Percentiles rank a stretch among this genome's conserved stretches.
Conservation (phyloP, 2,113 vertebrate genomes). For the Pholis gunnellus region DNA sequence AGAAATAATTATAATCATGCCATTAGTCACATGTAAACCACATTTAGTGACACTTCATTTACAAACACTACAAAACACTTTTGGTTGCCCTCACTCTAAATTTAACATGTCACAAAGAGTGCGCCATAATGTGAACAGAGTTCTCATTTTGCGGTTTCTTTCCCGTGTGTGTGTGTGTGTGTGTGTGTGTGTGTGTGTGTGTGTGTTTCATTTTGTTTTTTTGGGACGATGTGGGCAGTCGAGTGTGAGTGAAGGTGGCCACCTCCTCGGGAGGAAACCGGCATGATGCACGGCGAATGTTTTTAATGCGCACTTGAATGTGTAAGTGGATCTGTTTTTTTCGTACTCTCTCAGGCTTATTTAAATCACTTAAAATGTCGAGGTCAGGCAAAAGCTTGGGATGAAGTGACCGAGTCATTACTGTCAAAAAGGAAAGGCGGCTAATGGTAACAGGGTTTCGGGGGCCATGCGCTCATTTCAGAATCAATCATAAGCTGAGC, state of each 20-base stretch:
- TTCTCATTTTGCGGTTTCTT: conserved; percentile 50
- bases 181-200: background rate
- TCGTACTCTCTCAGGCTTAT: conserved; percentile 54
- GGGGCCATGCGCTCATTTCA: conserved; percentile 71
- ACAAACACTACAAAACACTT: conserved; percentile 52
- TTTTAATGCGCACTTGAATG: conserved; percentile 67
- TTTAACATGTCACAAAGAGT: conserved; percentile 43
- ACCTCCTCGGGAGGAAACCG: conserved; percentile 58
- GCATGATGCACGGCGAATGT: conserved; percentile 62
- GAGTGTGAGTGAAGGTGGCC: conserved; percentile 67
- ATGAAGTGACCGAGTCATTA: conserved; percentile 73
- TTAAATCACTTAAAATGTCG: conserved; percentile 74
- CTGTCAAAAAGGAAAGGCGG: conserved; percentile 69
- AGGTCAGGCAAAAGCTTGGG: conserved; percentile 66
- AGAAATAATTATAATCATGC: conserved; percentile 66
- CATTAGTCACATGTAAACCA: conserved; percentile 63
- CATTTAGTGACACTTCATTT: conserved; percentile 73
- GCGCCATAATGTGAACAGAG: conserved; percentile 16
- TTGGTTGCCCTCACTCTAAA: conserved; percentile 50
- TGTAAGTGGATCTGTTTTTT: conserved; percentile 61
- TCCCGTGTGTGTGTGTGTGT: background rate
- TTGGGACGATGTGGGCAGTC: conserved; percentile 44
- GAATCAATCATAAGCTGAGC: conserved; percentile 71
- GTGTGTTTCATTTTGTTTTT: conserved; percentile 33
- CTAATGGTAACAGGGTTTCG: conserved; percentile 65